Evolutionary conservation across 1,140 invertebrate genomes (phyloP), one percentile per base, ranked within the genome.

Genomic region (Doryteuthis pealeii): DNA sequence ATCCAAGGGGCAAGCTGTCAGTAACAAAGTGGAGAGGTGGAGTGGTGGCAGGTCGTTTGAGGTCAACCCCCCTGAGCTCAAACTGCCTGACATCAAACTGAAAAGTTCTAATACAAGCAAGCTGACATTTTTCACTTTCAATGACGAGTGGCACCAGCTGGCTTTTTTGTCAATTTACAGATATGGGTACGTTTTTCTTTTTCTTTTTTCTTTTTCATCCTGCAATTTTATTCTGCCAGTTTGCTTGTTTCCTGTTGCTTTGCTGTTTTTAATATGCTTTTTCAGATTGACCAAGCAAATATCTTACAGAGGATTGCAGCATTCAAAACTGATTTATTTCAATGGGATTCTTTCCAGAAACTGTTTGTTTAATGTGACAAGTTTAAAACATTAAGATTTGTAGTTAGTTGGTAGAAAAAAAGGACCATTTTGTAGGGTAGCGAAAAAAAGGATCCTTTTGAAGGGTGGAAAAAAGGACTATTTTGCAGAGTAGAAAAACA

Each of bases 61-160:
- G 92, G 83, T 83, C 88, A 5, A 86, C 84, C 70, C 82, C 58
- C 22, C 77, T 85, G 75, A 90, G 90, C 74, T 77, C 81, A 12
- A 68, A 82, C 88, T 83, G 81, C 86, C 89, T n/a, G 90, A 91
- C 80, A 90, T 95, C 32, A 26, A 45, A 18, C 6, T 58, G 28
- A 14, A 22, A 76, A 10, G 58, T 58, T 68, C 43, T 31, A 62
- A 45, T 69, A 14, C 54, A 62, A 35, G 58, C 35, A 0, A 15
- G 22, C 32, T 32, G 65, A n/a, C 49, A 77, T 91, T 98, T 85
- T 94, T 96, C 81, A 93, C 95, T 0, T 97, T 99, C 85, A 98
- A 95, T 83, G 96, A 98, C 83, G 97, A 87, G 92, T 94, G 33
- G 98, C 98, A 85, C 96, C 97, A 2, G 92, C 93, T 73, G 93